A percentile compares a stretch with the other conserved stretches of the same genome.
These are phyloP conservation scores for Malurus leucopterus DNA, from an alignment of 2,797 vertebrate genomes.

Conservation along the genomic window DNA sequence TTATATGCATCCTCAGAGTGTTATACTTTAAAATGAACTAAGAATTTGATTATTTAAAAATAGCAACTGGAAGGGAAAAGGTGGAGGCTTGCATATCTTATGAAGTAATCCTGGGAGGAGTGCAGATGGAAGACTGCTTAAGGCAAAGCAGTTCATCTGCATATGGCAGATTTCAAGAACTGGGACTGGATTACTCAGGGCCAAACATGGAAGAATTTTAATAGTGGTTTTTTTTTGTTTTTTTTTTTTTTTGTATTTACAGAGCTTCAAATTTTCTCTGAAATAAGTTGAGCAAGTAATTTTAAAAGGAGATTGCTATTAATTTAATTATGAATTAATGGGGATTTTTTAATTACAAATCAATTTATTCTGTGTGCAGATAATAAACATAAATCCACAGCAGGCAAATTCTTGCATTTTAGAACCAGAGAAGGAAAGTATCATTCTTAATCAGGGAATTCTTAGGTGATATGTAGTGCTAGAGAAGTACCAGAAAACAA, in stretches of 20 bases:
- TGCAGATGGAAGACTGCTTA: constrained; percentile 12
- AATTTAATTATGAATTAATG: constrained; percentile 18
- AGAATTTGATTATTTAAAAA: constrained; percentile 27
- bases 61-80: constrained; percentile 17
- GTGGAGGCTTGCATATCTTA: constrained; percentile 17
- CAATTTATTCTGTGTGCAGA: not conserved
- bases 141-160: not conserved
- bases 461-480: constrained; percentile 4
- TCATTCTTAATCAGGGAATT: constrained; percentile 60
- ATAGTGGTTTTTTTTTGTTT: not conserved
- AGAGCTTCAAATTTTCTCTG: not conserved
- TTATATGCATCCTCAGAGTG: not conserved
- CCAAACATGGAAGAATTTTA: not conserved
- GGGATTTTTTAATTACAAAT: not conserved
- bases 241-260: not conserved
- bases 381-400: constrained; percentile 15
- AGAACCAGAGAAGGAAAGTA: constrained; percentile 12
- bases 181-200: not conserved
- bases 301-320: not conserved
- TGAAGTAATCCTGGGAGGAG: constrained; percentile 3
- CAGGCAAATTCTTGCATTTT: not conserved
- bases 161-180: constrained; percentile 6
- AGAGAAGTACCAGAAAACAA: constrained; percentile 53
- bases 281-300: not conserved
- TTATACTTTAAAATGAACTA: constrained; percentile 13